Evolutionary conservation across 2,888 invertebrate species (phyloP).

Genomic region (Drosophila eohydei): DNA sequence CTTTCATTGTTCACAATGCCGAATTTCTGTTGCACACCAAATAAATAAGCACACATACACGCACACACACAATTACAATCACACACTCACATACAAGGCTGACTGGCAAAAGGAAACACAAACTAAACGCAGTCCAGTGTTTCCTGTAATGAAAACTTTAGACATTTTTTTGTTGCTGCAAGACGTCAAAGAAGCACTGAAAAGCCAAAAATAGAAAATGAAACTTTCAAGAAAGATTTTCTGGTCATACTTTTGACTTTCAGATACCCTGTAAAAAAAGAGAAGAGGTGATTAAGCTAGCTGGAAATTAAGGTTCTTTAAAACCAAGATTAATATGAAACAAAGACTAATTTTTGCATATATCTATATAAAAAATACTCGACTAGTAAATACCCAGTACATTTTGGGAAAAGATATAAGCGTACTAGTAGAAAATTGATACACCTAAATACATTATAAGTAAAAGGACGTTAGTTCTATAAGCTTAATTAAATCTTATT

Average conservation of each 20-base stretch:
- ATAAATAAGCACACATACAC: slow-evolving; percentile 59
- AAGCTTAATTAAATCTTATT: too few species aligned
- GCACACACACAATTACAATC: slow-evolving; percentile 8
- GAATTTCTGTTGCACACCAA: slow-evolving; percentile 67
- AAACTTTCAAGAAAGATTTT: slow-evolving; percentile 18
- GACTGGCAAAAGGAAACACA: slow-evolving; percentile 50
- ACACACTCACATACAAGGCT: slow-evolving; percentile 13
- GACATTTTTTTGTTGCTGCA: slow-evolving; percentile 34
- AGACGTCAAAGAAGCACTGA: slow-evolving; percentile 36
- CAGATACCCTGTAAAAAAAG: slow-evolving; percentile 29
- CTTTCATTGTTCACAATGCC: slow-evolving; percentile 72
- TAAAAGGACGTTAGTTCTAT: too few species aligned
- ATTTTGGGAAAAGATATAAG: too few species aligned
- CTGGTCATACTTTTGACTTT: not conserved
- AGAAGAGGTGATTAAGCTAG: too few species aligned
- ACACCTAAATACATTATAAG: too few species aligned
- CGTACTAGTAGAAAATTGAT: too few species aligned
- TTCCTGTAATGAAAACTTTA: slow-evolving; percentile 79
- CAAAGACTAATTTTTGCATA: too few species aligned
- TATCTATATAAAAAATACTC: not conserved
- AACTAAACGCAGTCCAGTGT: slow-evolving; percentile 70
- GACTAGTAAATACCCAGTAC: too few species aligned
- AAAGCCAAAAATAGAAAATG: slow-evolving; percentile 22
- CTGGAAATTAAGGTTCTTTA: too few species aligned
- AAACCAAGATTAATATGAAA: too few species aligned